phyloP scores from a whole-genome alignment of 2,113 vertebrate genomes.

The Raja brachyura region DNA sequence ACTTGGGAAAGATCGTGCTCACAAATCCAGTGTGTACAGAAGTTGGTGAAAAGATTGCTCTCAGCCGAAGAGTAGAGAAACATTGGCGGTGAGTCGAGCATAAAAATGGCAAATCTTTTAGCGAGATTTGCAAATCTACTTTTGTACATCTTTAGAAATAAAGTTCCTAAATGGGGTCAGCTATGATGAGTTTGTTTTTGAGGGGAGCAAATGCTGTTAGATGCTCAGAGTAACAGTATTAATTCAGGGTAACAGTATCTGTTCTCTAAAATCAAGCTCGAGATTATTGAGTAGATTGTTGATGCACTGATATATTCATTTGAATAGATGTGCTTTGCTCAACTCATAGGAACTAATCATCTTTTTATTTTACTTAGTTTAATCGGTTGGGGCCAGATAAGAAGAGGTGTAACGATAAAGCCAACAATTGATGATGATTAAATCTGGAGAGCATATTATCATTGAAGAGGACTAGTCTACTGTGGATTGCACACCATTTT shows the following conservation, averaged over 20 bases:
- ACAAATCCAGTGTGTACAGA: conserved; percentile 98
- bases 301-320: not conserved
- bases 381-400: conserved; percentile 98
- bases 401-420: conserved; percentile 97
- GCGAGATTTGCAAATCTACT: not conserved
- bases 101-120: not conserved
- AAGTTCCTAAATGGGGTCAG: not conserved
- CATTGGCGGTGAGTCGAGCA: conserved; percentile 84
- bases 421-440: conserved; percentile 95
- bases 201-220: too few species aligned
- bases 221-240: too few species aligned
- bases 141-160: not conserved
- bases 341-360: not conserved
- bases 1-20: conserved; percentile 93
- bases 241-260: too few species aligned
- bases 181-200: not conserved
- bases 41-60: conserved; percentile 97
- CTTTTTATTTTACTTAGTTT: conserved; percentile 63
- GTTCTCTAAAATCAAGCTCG: too few species aligned
- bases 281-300: not conserved
- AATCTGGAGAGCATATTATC: conserved; percentile 47
- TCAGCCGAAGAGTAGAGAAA: conserved; percentile 95
- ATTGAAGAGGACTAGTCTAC: conserved; percentile 35
- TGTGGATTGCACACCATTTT: conserved; percentile 9
- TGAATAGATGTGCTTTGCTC: not conserved